Evolutionary conservation across 2,888 invertebrate genomes (phyloP).

Genomic region (Syrphus vitripennis): DNA sequence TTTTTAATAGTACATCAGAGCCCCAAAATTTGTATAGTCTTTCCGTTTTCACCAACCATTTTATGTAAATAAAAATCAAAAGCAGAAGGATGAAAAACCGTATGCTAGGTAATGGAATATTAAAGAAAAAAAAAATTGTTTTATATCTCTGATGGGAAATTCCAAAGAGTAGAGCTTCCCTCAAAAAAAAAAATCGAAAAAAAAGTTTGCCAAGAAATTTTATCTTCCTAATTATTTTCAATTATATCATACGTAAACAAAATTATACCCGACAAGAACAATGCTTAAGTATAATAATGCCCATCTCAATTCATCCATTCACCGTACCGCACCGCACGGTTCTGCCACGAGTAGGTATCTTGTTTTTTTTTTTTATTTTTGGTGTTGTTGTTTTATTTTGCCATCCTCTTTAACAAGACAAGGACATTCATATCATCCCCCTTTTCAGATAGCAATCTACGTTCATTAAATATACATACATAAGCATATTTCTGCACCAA

Average conservation of each 20-base stretch:
- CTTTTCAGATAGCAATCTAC: constrained; percentile 45
- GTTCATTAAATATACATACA: constrained; percentile 51
- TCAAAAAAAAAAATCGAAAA: background rate
- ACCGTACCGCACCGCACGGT: background rate
- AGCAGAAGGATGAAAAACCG: background rate
- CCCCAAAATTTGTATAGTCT: background rate
- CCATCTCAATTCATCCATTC: constrained; percentile 34
- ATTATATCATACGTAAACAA: constrained; percentile 35
- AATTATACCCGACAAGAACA: constrained; percentile 29
- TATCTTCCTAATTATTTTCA: constrained; percentile 30
- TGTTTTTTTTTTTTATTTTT: background rate
- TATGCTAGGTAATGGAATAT: background rate
- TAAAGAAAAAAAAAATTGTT: background rate
- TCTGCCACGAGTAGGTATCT: background rate
- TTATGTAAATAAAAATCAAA: background rate
- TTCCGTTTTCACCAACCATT: background rate
- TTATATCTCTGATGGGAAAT: background rate
- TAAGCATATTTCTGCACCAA: background rate
- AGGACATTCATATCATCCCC: constrained; percentile 20
- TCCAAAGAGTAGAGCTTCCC: background rate
- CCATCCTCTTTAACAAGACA: constrained; percentile 2
- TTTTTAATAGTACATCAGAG: background rate
- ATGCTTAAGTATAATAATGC: constrained; percentile 4
- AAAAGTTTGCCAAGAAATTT: background rate
- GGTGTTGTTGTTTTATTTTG: too few species aligned